Evolutionary conservation across 2,113 vertebrate species (phyloP).

Genomic region (Megaleporinus macrocephalus): DNA sequence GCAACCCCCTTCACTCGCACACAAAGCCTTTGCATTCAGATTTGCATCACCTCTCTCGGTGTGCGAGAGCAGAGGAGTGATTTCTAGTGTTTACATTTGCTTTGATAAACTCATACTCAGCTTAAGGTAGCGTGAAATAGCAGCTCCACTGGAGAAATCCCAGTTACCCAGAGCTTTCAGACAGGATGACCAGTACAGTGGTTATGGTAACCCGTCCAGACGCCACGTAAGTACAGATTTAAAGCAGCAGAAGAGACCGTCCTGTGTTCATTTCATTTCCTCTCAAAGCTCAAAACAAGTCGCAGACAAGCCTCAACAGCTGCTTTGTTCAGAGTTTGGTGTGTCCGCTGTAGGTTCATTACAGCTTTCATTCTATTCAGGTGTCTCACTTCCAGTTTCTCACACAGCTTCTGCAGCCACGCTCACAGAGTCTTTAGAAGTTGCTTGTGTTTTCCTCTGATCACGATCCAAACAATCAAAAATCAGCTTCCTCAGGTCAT

Average conservation of each 20-base stretch:
- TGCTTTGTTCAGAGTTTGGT: too few species aligned
- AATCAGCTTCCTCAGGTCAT: too few species aligned
- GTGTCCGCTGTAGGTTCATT: too few species aligned
- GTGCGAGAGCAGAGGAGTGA: constrained; percentile 20
- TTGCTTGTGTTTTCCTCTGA: too few species aligned
- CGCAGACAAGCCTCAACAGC: too few species aligned
- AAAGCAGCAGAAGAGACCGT: not conserved
- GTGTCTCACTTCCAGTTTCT: too few species aligned
- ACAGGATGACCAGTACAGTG: constrained; percentile 63
- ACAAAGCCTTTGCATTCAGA: constrained; percentile 58
- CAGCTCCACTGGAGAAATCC: not conserved
- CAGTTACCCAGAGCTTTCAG: constrained; percentile 1
- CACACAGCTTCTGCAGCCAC: too few species aligned
- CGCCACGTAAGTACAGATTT: constrained; percentile 57
- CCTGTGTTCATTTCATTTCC: not conserved
- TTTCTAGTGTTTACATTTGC: too few species aligned
- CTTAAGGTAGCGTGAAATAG: not conserved
- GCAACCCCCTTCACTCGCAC: constrained; percentile 52
- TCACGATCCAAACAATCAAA: too few species aligned
- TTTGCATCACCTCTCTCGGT: constrained; percentile 64
- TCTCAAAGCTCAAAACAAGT: too few species aligned
- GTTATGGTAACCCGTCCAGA: constrained; percentile 59
- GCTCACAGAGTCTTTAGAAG: too few species aligned
- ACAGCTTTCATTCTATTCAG: too few species aligned
- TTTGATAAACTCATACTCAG: not conserved